These are phyloP conservation scores for Scyliorhinus canicula DNA, from an alignment of 2,797 vertebrate genomes.

Conservation along the genomic window DNA sequence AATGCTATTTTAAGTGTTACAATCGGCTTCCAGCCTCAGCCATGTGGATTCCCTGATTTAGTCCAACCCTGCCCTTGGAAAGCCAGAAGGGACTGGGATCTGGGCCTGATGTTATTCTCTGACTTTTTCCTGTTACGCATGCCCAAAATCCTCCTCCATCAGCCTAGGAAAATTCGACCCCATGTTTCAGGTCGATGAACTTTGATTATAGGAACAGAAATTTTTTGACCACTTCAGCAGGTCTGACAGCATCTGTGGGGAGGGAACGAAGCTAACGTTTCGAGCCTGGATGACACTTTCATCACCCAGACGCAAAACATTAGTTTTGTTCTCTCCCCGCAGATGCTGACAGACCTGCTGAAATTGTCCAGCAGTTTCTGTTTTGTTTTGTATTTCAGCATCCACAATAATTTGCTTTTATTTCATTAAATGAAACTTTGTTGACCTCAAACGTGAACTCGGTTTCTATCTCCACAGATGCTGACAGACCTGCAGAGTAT, in stretches of 20 bases:
- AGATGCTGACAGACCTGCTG: no score
- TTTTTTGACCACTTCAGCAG: no score
- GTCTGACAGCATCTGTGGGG: no score
- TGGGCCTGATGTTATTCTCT: background rate
- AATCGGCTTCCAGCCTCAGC: background rate
- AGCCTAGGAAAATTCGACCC: background rate
- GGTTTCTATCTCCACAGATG: background rate
- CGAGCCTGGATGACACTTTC: no score
- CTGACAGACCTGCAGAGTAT: background rate
- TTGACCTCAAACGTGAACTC: background rate
- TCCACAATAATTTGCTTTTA: no score
- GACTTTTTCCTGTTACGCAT: background rate
- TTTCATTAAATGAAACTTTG: background rate
- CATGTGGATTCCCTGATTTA: background rate
- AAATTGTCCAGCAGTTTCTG: no score
- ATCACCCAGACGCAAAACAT: no score
- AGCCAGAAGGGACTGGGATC: background rate
- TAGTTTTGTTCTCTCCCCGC: no score
- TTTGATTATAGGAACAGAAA: no score
- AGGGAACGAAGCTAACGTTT: no score
- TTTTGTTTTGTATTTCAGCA: no score
- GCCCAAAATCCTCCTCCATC: no score
- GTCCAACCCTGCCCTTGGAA: background rate
- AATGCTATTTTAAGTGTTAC: background rate
- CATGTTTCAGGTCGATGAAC: background rate